phyloP scores from a whole-genome alignment of 1,140 invertebrate genomes.

The Meloidogyne exigua region DNA sequence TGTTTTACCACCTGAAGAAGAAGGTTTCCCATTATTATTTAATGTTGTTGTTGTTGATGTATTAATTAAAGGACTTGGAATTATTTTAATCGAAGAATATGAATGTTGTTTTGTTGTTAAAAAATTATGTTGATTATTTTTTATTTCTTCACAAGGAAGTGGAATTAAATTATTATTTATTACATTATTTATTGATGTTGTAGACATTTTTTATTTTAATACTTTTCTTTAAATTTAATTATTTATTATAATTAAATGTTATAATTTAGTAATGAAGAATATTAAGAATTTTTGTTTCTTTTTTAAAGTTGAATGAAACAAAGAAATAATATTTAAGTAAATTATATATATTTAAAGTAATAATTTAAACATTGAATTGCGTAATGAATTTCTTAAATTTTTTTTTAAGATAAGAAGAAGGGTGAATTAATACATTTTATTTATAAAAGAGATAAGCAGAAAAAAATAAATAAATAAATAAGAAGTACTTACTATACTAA shows the following conservation, averaged over 20 bases:
- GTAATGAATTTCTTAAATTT: not conserved
- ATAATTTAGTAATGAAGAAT: no score
- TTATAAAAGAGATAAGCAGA: not conserved
- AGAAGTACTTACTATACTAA: no score
- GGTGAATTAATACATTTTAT: no score
- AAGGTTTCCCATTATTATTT: not conserved
- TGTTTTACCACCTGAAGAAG: not conserved
- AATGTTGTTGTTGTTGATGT: no score
- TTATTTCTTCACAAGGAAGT: not conserved
- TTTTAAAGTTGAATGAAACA: no score
- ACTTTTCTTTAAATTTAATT: no score
- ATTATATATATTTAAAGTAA: not conserved
- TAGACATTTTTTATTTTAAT: not conserved
- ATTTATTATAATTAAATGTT: no score
- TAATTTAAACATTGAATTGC: not conserved
- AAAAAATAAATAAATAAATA: not conserved
- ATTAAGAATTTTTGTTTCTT: no score
- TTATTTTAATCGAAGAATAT: slow-evolving; percentile 1
- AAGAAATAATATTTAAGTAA: no score
- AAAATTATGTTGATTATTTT: not conserved
- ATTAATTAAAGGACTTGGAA: not conserved
- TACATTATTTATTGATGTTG: not conserved
- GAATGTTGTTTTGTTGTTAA: slow-evolving; percentile 2
- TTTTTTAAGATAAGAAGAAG: not conserved
- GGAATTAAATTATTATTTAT: not conserved